Percentiles rank a stretch among this genome's conserved stretches.
These are phyloP conservation scores for Sphinx pinastri DNA, from an alignment of 2,888 invertebrate species.

Conservation along the genomic window DNA sequence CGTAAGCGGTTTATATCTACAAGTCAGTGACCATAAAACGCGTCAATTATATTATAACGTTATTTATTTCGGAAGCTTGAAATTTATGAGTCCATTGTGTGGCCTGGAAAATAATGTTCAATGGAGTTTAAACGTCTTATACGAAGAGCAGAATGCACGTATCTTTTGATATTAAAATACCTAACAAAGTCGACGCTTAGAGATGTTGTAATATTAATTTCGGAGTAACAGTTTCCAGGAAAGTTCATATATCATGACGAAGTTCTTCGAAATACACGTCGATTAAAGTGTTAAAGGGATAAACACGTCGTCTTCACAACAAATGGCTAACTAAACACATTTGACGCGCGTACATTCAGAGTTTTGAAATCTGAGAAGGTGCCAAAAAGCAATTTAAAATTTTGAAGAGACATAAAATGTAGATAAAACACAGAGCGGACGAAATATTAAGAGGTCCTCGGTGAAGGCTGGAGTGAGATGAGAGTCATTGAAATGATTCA, in stretches of 20 bases:
- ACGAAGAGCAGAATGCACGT: not conserved
- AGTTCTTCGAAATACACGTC: too few species aligned
- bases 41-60: conserved; percentile 38
- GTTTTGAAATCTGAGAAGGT: conserved; percentile 24
- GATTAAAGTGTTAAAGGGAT: too few species aligned
- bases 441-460: conserved; percentile 24
- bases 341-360: conserved; percentile 14
- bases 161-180: not conserved
- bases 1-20: conserved; percentile 12
- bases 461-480: conserved; percentile 36
- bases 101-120: conserved; percentile 25
- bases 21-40: conserved; percentile 36
- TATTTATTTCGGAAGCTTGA: conserved; percentile 35
- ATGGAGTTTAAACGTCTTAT: not conserved
- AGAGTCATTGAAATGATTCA: conserved; percentile 40
- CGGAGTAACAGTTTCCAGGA: too few species aligned
- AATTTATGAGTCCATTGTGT: conserved; percentile 39
- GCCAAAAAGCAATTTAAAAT: conserved; percentile 39
- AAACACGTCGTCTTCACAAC: not conserved
- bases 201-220: too few species aligned
- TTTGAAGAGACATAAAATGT: conserved; percentile 36
- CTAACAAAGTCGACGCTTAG: not conserved
- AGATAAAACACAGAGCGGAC: conserved; percentile 30
- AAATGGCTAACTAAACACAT: not conserved
- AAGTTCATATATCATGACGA: not conserved